Percentiles rank a stretch among this genome's conserved stretches.
phyloP scores from a whole-genome alignment of 2,113 vertebrate species.

The Cervus canadensis region DNA sequence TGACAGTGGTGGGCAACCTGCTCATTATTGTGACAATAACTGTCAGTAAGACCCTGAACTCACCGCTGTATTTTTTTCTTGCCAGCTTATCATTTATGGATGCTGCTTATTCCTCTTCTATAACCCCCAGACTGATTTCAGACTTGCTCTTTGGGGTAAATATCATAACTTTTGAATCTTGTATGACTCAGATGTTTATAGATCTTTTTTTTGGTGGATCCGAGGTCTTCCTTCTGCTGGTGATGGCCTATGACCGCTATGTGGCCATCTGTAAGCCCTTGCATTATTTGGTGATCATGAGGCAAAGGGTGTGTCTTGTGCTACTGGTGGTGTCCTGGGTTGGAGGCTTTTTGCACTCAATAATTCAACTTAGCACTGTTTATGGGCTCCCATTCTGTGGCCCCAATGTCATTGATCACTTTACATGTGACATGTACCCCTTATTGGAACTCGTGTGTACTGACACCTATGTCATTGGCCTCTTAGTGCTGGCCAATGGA shows the following conservation, averaged over 20 bases:
- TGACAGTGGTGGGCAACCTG: slow-evolving; percentile 29
- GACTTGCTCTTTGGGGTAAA: slow-evolving; percentile 1
- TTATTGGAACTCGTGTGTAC: too few relatives aligned
- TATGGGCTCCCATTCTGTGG: too few relatives aligned
- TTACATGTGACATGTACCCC: too few relatives aligned
- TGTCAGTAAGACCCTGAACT: slow-evolving; percentile 1
- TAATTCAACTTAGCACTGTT: too few relatives aligned
- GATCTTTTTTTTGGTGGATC: not conserved
- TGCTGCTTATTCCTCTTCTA: not conserved
- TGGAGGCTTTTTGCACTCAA: not conserved
- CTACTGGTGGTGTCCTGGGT: not conserved
- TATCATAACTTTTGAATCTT: not conserved
- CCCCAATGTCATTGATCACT: not conserved
- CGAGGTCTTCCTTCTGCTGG: too few relatives aligned
- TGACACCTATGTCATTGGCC: too few relatives aligned
- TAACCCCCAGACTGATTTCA: slow-evolving; percentile 28
- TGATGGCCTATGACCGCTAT: not conserved
- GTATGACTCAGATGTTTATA: not conserved
- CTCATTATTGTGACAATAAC: slow-evolving; percentile 36
- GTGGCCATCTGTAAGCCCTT: not conserved
- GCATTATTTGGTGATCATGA: not conserved
- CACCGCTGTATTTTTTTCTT: slow-evolving; percentile 58
- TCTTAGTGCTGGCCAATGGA: too few relatives aligned
- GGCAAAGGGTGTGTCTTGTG: not conserved
- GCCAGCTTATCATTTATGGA: slow-evolving; percentile 45